Evolutionary conservation across 2,113 vertebrate species (phyloP), one percentile per base, ranked within the genome.

Genomic region (Capreolus pygargus): DNA sequence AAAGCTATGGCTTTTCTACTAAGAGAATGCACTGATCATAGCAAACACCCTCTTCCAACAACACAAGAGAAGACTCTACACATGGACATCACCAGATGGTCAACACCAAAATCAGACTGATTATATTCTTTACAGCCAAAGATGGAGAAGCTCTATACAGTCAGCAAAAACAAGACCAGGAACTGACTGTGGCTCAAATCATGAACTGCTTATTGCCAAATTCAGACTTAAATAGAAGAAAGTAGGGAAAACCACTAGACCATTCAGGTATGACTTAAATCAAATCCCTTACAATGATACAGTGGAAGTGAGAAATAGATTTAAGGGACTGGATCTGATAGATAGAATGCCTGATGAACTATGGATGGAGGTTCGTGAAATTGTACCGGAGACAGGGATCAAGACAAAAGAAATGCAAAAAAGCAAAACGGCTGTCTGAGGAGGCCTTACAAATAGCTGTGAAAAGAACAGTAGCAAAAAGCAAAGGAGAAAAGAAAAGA

Each of bases 391-490:
- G 33, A 36, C 64, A 67, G 17, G 33, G 17, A 36, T n/a, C 33
- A 67, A 36, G 33, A 67, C 33, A 21, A 11, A 36, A 67, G 8
- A 67, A n/a, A 67, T 67, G 33, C 7, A n/a, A n/a, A 67, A n/a
- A n/a, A 2, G 33, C 33, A 67, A 67, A 36, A 67, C 10, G 1
- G 64, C 8, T 67, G 2, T n/a, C 61, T n/a, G 16, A 1, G 16
- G 61, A 67, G 33, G 61, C 3, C 33, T 67, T 67, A 36, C 8
- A 67, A 67, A 36, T 67, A 67, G 33, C 8, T 36, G 17, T 36
- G 33, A n/a, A 67, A 36, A 67, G 17, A 36, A 67, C 4, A 67
- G n/a, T 0, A 21, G 64, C 0, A 0, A 67, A 36, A 36, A 11
- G 4, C 33, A 67, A 36, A 36, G 33, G 17, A 67, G n/a, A 67